Percentiles rank a stretch among this genome's conserved stretches.
Conservation (phyloP, 1,140 invertebrate genomes). For the Mizuhopecten yessoensis region DNA sequence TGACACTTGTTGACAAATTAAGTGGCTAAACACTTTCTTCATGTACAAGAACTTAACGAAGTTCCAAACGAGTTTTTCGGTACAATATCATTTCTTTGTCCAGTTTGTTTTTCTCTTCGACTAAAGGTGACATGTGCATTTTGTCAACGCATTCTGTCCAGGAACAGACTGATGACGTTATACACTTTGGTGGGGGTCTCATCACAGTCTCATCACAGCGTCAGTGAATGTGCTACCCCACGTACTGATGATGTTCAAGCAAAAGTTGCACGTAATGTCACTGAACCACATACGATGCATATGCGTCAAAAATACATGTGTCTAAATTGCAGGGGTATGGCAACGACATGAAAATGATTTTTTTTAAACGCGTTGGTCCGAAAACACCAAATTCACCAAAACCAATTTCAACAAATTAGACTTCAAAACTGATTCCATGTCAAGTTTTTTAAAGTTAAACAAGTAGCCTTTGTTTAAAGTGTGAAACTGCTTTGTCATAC, state of each 20-base stretch:
- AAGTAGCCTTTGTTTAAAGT: background rate
- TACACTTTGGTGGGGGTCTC: conserved; percentile 5
- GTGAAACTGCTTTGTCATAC: conserved; percentile 15
- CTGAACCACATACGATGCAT: too few species aligned
- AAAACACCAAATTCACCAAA: conserved; percentile 21
- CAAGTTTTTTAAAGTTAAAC: background rate
- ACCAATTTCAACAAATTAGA: conserved; percentile 7
- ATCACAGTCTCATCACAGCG: background rate
- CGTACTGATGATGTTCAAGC: background rate
- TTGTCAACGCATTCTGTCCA: background rate
- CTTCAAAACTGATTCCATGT: background rate
- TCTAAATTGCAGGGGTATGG: background rate
- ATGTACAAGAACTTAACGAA: too few species aligned
- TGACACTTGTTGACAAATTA: too few species aligned
- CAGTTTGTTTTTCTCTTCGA: too few species aligned
- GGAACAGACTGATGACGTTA: background rate
- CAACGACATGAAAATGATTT: background rate
- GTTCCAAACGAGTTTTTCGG: too few species aligned
- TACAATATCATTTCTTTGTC: background rate
- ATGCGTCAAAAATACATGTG: background rate
- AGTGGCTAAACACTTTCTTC: too few species aligned
- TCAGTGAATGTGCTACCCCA: too few species aligned
- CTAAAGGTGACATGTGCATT: background rate
- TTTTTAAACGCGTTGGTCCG: background rate
- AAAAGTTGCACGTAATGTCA: too few species aligned